phyloP scores from a whole-genome alignment of 2,113 vertebrate species.

The Theristicus caerulescens region DNA sequence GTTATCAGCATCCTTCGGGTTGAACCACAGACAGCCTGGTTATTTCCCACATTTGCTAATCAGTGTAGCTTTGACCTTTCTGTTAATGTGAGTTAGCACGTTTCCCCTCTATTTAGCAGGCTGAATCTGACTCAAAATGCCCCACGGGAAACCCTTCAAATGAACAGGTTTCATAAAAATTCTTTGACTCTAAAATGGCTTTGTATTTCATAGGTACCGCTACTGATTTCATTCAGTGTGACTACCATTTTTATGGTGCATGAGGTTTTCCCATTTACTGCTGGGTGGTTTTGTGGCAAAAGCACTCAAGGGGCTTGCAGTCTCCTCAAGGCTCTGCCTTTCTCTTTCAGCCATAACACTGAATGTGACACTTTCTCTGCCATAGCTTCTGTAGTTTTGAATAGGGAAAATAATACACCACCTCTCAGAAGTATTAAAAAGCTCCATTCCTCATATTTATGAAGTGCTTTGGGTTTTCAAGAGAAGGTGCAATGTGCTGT shows the following conservation, averaged over 20 bases:
- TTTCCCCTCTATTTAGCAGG: neutral
- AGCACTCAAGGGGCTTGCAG: neutral
- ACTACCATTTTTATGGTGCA: neutral
- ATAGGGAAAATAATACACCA: neutral
- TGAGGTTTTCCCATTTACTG: slow-evolving; percentile 6
- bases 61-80: neutral
- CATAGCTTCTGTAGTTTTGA: neutral
- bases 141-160: neutral
- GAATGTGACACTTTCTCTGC: neutral
- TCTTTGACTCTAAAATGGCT: neutral
- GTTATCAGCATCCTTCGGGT: neutral
- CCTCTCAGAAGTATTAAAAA: neutral
- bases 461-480: neutral
- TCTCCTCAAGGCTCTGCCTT: neutral
- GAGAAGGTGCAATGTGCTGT: neutral
- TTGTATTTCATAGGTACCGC: neutral
- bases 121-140: neutral
- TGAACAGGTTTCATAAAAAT: neutral
- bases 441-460: neutral
- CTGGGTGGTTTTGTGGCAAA: slow-evolving; percentile 6
- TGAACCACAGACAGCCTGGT: neutral
- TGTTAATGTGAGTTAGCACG: neutral
- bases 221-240: neutral
- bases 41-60: neutral
- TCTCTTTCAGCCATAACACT: neutral